Evolutionary conservation across 2,888 invertebrate genomes (phyloP), one percentile per base, ranked within the genome.

Genomic region (Papilio demoleus): DNA sequence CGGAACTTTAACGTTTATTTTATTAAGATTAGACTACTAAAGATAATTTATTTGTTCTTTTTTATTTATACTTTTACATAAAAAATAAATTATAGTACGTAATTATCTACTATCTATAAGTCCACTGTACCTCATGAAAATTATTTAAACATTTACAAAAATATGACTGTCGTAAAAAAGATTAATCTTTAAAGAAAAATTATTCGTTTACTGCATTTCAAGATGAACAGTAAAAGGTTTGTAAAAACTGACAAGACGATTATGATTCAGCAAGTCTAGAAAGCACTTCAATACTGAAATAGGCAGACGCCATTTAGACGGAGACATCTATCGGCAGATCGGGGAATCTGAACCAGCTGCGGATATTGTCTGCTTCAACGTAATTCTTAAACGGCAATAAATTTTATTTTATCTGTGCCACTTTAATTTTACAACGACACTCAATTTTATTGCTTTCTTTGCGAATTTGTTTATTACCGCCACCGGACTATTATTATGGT

Each of bases 381-480:
- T 67, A n/a, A 47, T 59, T 68, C 63, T 68, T 68, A 64, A 64
- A 58, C 58, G 68, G 12, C 68, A 47, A 68, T 68, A 68, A 68
- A 68, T 68, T 59, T 50, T 31, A 64, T 64, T 68, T 68, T 68
- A 68, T 68, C 63, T 68, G 45, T 6, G 58, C 40, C 68, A 68
- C 68, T 68, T 64, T 68, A 68, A 68, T 68, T 68, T 68, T 68
- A 68, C 68, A 68, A 19, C 63, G 47, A 50, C 68, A 63, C 68
- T 68, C 40, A 64, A 68, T 5, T 68, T 68, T 68, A 68, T 64
- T 68, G 68, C 47, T 64, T 59, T 64, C 59, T 64, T 68, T 59
- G 68, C 58, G 40, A 68, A 68, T 63, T 59, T 64, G 45, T 56
- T 68, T 63, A 67, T 36, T 34, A 42, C 53, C 62, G 34, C 42